Percentiles rank a stretch among this genome's conserved stretches.
These are phyloP conservation scores for Capra hircus DNA, from an alignment of 2,113 vertebrate species.

Conservation along the genomic window DNA sequence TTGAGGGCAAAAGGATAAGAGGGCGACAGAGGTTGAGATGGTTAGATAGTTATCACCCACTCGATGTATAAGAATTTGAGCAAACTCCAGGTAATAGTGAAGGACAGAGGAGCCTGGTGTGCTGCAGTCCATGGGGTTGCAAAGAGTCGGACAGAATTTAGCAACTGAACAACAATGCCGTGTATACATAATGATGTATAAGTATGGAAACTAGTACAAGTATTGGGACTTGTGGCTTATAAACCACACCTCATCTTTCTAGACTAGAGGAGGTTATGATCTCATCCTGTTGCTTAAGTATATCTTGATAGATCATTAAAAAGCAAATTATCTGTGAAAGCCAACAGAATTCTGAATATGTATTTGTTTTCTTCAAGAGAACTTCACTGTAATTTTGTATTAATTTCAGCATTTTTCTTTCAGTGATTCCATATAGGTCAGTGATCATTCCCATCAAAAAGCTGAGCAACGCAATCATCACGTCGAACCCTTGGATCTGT, in stretches of 20 bases:
- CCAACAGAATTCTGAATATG: not conserved
- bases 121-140: not conserved
- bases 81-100: not conserved
- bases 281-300: not conserved
- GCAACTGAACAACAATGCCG: not conserved
- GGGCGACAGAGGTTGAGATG: not conserved
- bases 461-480: slow-evolving; percentile 95
- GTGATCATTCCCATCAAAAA: slow-evolving; percentile 98
- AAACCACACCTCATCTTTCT: not conserved
- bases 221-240: not conserved
- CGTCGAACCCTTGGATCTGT: slow-evolving; percentile 96
- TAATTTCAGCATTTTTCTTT: not conserved
- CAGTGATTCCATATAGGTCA: slow-evolving; percentile 94
- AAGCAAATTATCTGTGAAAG: not conserved
- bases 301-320: not conserved
- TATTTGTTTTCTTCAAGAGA: not conserved
- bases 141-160: not conserved
- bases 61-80: not conserved
- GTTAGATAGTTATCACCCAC: not conserved
- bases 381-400: not conserved
- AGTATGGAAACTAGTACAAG: not conserved
- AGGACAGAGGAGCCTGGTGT: not conserved
- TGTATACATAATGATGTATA: not conserved
- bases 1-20: not conserved
- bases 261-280: not conserved